Conservation (phyloP, 2,113 vertebrate genomes). For the Equus przewalskii region DNA sequence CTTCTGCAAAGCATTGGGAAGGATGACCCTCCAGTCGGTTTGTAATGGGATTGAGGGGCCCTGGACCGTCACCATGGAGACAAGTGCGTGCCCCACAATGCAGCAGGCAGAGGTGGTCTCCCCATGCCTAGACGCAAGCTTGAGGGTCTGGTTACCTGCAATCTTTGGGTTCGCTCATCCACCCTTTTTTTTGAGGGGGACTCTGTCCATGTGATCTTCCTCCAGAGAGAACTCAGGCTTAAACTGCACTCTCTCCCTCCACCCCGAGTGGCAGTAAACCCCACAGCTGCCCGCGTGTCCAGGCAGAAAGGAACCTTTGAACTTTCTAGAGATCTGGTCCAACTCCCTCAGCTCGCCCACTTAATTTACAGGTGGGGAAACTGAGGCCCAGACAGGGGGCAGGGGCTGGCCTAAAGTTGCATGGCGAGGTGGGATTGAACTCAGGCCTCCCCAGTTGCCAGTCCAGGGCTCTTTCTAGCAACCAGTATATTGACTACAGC, state of each 20-base stretch:
- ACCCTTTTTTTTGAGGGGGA: not conserved
- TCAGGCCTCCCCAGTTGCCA: not conserved
- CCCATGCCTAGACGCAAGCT: not conserved
- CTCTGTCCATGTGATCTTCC: not conserved
- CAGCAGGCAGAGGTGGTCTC: not conserved
- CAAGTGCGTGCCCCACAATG: not conserved
- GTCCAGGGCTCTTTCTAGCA: slow-evolving; percentile 61
- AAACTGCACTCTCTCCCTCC: not conserved
- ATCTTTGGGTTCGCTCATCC: not conserved
- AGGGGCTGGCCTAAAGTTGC: not conserved
- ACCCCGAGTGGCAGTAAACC: not conserved
- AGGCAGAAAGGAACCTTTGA: not conserved
- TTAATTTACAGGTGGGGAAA: slow-evolving; percentile 6
- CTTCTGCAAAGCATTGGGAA: not conserved
- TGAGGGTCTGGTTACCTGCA: not conserved
- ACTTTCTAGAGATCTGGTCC: not conserved
- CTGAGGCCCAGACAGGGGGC: not conserved
- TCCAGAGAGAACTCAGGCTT: not conserved
- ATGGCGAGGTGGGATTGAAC: slow-evolving; percentile 3
- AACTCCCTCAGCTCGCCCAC: not conserved
- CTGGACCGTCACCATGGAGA: not conserved
- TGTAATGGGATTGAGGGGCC: not conserved
- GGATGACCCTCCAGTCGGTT: not conserved
- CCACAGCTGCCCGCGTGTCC: not conserved
- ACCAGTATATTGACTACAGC: slow-evolving; percentile 35